Conservation (phyloP, 92 coral and sea anemone species). For the Porites rus region DNA sequence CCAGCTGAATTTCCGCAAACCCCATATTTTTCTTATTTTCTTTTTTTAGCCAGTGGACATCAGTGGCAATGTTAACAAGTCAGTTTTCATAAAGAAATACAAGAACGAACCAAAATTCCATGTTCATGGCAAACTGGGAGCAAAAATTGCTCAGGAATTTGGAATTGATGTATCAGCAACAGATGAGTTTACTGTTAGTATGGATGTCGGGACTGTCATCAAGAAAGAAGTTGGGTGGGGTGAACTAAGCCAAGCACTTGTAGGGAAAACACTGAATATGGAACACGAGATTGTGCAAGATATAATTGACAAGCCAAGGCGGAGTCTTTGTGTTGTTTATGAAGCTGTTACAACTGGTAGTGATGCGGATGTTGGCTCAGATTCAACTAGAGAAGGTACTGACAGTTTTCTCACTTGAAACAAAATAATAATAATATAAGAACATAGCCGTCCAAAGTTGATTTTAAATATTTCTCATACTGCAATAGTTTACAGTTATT, state of each 20-base stretch:
- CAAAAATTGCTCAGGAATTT: conserved; percentile 89
- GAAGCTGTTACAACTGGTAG: conserved; percentile 70
- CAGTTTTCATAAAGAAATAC: conserved; percentile 77
- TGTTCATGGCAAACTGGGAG: conserved; percentile 88
- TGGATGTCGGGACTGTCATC: conserved; percentile 87
- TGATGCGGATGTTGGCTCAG: conserved; percentile 71
- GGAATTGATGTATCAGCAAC: conserved; percentile 81
- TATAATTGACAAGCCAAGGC: conserved; percentile 64
- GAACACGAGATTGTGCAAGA: conserved; percentile 85
- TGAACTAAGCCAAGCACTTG: conserved; percentile 63
- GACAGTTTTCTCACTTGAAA: too few species aligned
- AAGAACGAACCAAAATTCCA: conserved; percentile 87
- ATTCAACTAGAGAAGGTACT: conserved; percentile 71
- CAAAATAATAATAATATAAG: too few species aligned
- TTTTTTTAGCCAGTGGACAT: conserved; percentile 72
- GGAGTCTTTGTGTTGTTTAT: conserved; percentile 75
- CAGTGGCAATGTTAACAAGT: conserved; percentile 46
- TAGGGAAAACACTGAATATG: conserved; percentile 60
- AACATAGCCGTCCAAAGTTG: too few species aligned
- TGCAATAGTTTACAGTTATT: too few species aligned
- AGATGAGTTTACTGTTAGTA: conserved; percentile 81
- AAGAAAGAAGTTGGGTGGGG: conserved; percentile 85
- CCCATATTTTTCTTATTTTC: neutral
- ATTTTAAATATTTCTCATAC: too few species aligned
- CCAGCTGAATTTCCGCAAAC: too few species aligned